Base-by-base conservation (phyloP, 2,113 vertebrate species). In the Bufo bufo region DNA sequence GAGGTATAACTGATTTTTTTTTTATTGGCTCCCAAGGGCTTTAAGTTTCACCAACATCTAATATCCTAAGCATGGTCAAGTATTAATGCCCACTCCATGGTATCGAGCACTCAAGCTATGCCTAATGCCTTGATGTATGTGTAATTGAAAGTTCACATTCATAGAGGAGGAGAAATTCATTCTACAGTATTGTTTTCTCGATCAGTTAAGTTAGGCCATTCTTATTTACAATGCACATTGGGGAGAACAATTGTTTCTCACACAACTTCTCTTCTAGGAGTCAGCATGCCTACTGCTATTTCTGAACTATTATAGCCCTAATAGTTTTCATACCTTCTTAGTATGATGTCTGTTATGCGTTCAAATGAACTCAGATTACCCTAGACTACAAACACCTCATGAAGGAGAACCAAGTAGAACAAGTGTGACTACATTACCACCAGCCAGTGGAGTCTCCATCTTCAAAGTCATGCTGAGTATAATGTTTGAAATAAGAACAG, bases 401-500 rank as follows among this genome's bases (percentile, higher is more conserved):
- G 72, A 75, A 49, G 49, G 72, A 75, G 45, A 49, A 75, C 45
- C 72, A 75, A 47, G 71, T 47, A 72, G 69, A 72, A 3, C 12
- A 45, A 72, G 33, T 47, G 43, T 47, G 47, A 10, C 45, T 50
- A 47, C 20, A 75, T 75, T 50, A 75, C 17, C 45, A 4, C 72
- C 72, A 20, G 72, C 19, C 45, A 49, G 9, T 17, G 19, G 11
- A 17, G 50, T 75, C 72, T 8, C 20, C 14, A 10, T 49, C 47
- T 50, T 75, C 72, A 72, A 43, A 5, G 33, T 23, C 69, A 75
- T 20, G 72, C 45, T 20, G 47, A 49, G 47, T 20, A 50, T 20
- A 45, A 20, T 75, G 17, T 50, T 50, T 75, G 72, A 75, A 75
- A 17, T 19, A 50, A 75, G 72, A 75, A 75, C 72, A 75, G 72